A percentile compares a stretch with the other conserved stretches of the same genome.
Conservation (phyloP, 2,888 invertebrate genomes). For the Aphidoletes aphidimyza region DNA sequence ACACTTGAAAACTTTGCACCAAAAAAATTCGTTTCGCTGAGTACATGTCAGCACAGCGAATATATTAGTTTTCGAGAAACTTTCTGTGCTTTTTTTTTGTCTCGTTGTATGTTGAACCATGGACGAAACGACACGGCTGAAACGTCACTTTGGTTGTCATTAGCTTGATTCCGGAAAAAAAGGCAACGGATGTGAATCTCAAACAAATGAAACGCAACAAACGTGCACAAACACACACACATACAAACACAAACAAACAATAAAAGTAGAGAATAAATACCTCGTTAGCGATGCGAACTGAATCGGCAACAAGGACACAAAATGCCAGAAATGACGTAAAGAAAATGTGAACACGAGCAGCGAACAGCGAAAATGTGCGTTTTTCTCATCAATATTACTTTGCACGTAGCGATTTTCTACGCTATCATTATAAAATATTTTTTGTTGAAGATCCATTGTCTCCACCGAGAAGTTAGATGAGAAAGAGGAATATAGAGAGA, state of each 20-base stretch:
- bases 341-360: not conserved
- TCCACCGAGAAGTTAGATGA: not conserved
- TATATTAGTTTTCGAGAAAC: not conserved
- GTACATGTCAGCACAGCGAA: not conserved
- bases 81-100: not conserved
- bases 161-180: not conserved
- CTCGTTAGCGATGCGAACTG: slow-evolving; percentile 24
- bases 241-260: too few relatives aligned
- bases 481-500: not conserved
- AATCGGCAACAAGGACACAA: slow-evolving; percentile 27
- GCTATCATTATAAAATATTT: slow-evolving; percentile 55
- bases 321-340: not conserved
- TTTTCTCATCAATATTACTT: slow-evolving; percentile 55
- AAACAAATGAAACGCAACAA: not conserved
- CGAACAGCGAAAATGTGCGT: slow-evolving; percentile 18
- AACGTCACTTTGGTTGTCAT: not conserved
- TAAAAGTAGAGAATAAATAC: not conserved
- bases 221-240: too few relatives aligned
- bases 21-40: not conserved
- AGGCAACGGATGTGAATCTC: not conserved
- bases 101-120: slow-evolving; percentile 37
- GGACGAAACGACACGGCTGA: not conserved
- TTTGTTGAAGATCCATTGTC: slow-evolving; percentile 3
- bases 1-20: slow-evolving; percentile 23
- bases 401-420: slow-evolving; percentile 56